These are phyloP conservation scores for Hemicrepidius hirtus DNA, from an alignment of 2,888 invertebrate genomes.

Conservation along the genomic window DNA sequence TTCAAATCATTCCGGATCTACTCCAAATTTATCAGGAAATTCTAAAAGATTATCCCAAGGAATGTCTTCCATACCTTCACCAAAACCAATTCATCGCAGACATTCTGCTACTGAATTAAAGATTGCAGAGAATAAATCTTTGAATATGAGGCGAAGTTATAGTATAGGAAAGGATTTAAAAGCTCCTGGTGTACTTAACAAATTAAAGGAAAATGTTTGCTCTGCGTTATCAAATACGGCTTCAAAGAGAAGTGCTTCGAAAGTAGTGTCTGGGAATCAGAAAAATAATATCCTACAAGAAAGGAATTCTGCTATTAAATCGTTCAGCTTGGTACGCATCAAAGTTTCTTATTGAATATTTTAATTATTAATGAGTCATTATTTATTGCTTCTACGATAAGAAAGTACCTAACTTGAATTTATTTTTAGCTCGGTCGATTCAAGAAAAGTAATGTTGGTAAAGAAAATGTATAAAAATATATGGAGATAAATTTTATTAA, in stretches of 20 bases:
- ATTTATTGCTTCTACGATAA: too few species aligned
- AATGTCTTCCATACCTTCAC: constrained; percentile 33
- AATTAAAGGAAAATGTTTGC: constrained; percentile 21
- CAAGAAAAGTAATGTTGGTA: constrained; percentile 33
- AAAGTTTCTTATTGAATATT: too few species aligned
- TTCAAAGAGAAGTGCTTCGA: background rate
- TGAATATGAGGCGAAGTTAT: constrained; percentile 47
- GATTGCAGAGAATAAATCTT: background rate
- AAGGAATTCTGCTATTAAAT: constrained; percentile 38
- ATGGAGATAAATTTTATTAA: background rate
- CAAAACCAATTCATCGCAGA: constrained; percentile 44
- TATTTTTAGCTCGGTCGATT: constrained; percentile 44
- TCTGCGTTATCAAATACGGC: background rate
- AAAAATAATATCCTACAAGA: constrained; percentile 28
- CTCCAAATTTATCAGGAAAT: constrained; percentile 24
- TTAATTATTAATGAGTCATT: too few species aligned
- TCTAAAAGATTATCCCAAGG: constrained; percentile 17
- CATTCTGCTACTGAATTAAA: constrained; percentile 54
- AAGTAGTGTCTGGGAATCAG: background rate
- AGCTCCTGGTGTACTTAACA: constrained; percentile 1
- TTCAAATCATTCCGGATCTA: constrained; percentile 48
- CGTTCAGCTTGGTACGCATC: constrained; percentile 50
- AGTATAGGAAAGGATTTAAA: constrained; percentile 47
- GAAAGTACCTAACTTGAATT: background rate
- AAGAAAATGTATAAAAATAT: constrained; percentile 44